Conservation (phyloP, 1,140 invertebrate species). For the Drosophila insularis region DNA sequence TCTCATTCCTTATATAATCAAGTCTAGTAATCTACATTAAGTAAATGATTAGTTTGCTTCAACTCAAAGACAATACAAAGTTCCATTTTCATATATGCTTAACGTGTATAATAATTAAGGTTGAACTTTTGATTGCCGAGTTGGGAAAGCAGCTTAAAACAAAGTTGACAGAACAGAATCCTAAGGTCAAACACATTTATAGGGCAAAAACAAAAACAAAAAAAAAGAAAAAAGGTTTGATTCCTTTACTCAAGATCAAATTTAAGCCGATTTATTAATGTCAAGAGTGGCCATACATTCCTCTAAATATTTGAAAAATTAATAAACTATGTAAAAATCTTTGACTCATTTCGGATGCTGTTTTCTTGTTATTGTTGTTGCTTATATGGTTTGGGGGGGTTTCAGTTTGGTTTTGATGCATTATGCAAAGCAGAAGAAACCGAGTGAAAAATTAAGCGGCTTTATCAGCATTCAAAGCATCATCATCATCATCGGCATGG, state of each 20-base stretch:
- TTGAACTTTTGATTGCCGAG: conserved; percentile 4
- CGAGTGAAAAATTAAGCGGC: conserved; percentile 72
- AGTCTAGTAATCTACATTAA: not conserved
- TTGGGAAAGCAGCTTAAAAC: conserved; percentile 2
- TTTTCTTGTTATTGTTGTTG: not conserved
- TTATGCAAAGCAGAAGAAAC: conserved; percentile 66
- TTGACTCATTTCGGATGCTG: conserved; percentile 1
- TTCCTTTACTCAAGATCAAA: conserved; percentile 63
- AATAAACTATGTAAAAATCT: conserved; percentile 69
- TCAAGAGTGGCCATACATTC: conserved; percentile 38
- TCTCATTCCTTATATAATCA: not conserved
- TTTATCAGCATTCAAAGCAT: conserved; percentile 71
- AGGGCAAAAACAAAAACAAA: conserved; percentile 12
- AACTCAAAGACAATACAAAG: not conserved
- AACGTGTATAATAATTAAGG: conserved; percentile 13
- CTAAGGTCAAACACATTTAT: conserved; percentile 6
- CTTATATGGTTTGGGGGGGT: not conserved
- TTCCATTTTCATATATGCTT: conserved; percentile 23
- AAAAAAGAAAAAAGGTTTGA: conserved; percentile 9
- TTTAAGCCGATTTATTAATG: conserved; percentile 77
- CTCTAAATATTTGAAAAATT: conserved; percentile 54
- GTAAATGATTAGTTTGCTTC: not conserved
- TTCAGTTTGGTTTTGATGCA: conserved; percentile 31
- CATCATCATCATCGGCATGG: conserved; percentile 23
- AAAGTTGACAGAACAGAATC: conserved; percentile 2